Base-by-base conservation (phyloP, 30 jellyfish, hydroid and myxozoan species). In the Aurelia aurita complex sp. Pacific region DNA sequence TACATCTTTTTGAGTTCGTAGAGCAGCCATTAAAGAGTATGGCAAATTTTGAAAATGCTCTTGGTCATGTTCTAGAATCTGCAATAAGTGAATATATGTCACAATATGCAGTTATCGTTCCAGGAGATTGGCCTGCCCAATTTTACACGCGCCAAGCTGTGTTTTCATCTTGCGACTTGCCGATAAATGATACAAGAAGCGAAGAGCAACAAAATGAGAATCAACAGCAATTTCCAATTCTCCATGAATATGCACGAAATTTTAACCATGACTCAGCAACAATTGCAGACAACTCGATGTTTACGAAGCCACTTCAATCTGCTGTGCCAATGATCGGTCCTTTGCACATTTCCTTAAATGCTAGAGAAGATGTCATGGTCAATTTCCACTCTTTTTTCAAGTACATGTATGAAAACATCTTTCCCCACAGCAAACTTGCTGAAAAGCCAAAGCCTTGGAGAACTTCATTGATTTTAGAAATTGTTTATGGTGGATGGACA, bases 111-210 rank as follows among this genome's bases (percentile, higher is more conserved):
- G 29, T 71, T 15, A 23, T 71, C 64, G 18, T 71, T 15, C 88
- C 65, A 2, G 88, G 77, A n/a, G 88, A 77, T 53, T 77, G 88
- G 89, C 89, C 89, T 29, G 80, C 89, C 8, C 89, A 64, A 54
- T 79, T 43, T 43, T 43, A 43, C 54, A 43, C 54, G 4, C 54
- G 54, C 54, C 54, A 43, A 43, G 54, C 54, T 43, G 54, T 43
- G 12, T 43, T 43, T 5, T 43, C 54, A 43, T 43, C 54, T 43
- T 43, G 54, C 12, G 12, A 43, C 54, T 43, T 43, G 36, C 76
- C 42, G 76, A 66, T 1, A 23, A 23, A 40, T 40, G n/a, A 66
- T 11, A 66, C 33, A 2, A 64, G 74, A 6, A 18, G 50, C 74
- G 36, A 64, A 42, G 74, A 18, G 33, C 50, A 64, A 64, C 33